Evolutionary conservation across 2,797 vertebrate genomes (phyloP), one percentile per base, ranked within the genome.

Genomic region (Semaprochilodus insignis): DNA sequence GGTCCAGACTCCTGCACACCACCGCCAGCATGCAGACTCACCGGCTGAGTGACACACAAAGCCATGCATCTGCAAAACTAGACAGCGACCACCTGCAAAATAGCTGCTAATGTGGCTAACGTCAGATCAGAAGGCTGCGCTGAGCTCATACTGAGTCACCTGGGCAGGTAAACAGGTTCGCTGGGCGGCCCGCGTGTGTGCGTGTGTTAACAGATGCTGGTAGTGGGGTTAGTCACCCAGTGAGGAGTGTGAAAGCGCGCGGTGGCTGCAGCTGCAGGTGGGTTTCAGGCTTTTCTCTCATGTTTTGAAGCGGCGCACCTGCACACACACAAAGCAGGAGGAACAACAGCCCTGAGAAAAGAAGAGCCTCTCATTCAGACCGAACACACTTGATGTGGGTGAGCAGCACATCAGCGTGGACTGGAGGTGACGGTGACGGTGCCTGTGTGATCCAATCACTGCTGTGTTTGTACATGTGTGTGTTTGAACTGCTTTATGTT

Each of bases 231-330:
- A 59, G 55, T 59, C 55, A 59, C 55, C 1, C 55, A 59, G 4
- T 54, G 52, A 21, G 19, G 54, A 21, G 44, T 48, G 2, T 48
- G 10, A 48, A 13, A 48, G 44, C 11, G 40, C 6, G 8, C 54
- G 1, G 54, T 17, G 54, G 54, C 54, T 57, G 57, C 78, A 84
- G 79, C 83, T 85, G 83, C 60, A 54, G 48, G 27, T 36, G 57
- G 25, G 60, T 1, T 48, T 40, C 40, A 81, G 71, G 76, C 71
- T 62, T 73, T 31, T 40, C 66, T 65, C 72, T 48, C 15, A 15
- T 81, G 67, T 77, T 78, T 82, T 78, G 55, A 81, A 81, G 70
- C 31, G 69, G 36, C 69, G 83, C 83, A 85, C 83, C 69, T 85
- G 79, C 73, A 76, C 74, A 31, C 31, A 85, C 74, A 81, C 40